phyloP scores from a whole-genome alignment of 2,113 vertebrate species.

The Excalfactoria chinensis region DNA sequence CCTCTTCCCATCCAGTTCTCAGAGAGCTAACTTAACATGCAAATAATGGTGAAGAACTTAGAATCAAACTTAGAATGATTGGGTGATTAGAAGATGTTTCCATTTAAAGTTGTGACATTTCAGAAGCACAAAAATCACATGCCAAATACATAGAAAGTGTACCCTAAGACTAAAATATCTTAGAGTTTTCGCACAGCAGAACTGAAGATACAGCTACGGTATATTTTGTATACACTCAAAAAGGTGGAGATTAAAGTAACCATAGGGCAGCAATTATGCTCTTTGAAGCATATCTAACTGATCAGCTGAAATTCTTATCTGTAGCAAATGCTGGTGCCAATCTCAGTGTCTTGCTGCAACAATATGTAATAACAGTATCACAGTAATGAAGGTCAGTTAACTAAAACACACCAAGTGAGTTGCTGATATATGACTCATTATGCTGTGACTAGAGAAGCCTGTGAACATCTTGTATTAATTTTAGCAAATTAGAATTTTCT shows the following conservation, averaged over 20 bases:
- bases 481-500: slow-evolving; percentile 5
- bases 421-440: slow-evolving; percentile 12
- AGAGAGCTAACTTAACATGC: background rate
- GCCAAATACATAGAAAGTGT: background rate
- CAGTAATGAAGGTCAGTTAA: background rate
- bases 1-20: background rate
- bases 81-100: background rate
- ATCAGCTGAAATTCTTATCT: slow-evolving; percentile 39
- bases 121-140: background rate
- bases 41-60: background rate
- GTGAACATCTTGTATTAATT: slow-evolving; percentile 22
- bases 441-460: slow-evolving; percentile 17
- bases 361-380: background rate
- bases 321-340: background rate
- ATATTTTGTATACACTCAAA: slow-evolving; percentile 17
- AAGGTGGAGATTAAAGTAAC: slow-evolving; percentile 31
- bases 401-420: background rate
- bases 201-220: background rate
- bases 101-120: background rate
- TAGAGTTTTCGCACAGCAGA: background rate
- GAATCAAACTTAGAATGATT: background rate
- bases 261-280: background rate
- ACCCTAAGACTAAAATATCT: slow-evolving; percentile 3
- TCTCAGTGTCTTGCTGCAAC: background rate
- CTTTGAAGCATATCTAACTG: slow-evolving; percentile 36